Evolutionary conservation across 2,797 vertebrate species (phyloP).

Genomic region (Diglossa cyanea): DNA sequence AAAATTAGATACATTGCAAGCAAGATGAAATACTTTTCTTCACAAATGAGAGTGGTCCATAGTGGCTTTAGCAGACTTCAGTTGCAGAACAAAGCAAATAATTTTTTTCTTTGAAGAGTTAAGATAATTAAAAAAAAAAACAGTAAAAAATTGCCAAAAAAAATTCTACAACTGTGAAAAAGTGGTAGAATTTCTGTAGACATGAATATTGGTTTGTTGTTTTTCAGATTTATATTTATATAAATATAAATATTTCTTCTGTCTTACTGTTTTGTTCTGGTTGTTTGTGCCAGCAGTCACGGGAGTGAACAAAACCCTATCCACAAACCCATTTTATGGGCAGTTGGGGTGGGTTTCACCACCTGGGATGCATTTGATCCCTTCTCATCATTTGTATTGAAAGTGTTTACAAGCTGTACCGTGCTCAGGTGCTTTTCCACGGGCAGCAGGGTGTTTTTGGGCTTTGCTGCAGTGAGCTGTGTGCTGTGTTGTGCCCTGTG

Average conservation of each 20-base stretch:
- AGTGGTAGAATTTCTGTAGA: not conserved
- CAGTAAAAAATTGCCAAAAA: too few species aligned
- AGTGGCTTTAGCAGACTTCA: not conserved
- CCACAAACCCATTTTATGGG: not conserved
- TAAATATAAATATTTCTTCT: not conserved
- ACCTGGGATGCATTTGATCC: not conserved
- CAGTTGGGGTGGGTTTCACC: not conserved
- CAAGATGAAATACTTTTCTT: not conserved
- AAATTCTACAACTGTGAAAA: not conserved
- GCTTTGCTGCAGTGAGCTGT: not conserved
- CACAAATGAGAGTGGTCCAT: not conserved
- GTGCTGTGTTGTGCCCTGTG: not conserved
- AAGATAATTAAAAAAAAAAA: not conserved
- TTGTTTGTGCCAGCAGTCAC: not conserved
- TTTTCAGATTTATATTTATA: not conserved
- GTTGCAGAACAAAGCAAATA: not conserved
- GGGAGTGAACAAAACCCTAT: not conserved
- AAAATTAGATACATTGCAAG: not conserved
- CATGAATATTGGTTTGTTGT: not conserved
- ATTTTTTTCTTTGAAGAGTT: not conserved
- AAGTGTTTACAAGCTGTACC: fast-evolving
- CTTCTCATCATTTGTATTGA: fast-evolving
- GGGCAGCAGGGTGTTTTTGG: not conserved
- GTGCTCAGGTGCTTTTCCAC: fast-evolving
- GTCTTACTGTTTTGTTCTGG: not conserved